Conservation (phyloP, 1,140 invertebrate genomes). For the Ostrea denselamellosa region DNA sequence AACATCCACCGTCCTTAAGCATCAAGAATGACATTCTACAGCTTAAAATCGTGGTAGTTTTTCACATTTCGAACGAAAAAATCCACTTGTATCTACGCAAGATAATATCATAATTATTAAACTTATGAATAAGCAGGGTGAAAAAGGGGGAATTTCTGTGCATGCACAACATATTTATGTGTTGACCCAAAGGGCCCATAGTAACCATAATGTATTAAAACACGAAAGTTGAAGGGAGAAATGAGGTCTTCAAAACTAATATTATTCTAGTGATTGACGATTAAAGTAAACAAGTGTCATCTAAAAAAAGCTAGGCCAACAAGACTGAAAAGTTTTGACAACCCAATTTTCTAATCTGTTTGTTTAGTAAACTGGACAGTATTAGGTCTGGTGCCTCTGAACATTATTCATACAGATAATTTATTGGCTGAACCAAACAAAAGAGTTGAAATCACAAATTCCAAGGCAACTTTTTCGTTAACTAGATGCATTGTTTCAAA, state of each 20-base stretch:
- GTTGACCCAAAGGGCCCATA: not conserved
- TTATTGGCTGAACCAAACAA: not conserved
- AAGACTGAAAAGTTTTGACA: not conserved
- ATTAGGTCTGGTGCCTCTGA: not conserved
- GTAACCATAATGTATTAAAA: not conserved
- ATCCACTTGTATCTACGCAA: too few species aligned
- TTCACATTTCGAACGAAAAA: too few species aligned
- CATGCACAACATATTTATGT: not conserved
- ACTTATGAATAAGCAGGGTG: too few species aligned
- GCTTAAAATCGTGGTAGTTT: too few species aligned
- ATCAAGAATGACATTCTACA: too few species aligned
- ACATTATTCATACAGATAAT: not conserved
- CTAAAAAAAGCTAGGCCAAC: not conserved
- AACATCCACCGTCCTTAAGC: too few species aligned
- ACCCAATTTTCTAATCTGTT: not conserved
- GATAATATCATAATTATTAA: too few species aligned
- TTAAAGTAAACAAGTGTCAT: slow-evolving; percentile 27
- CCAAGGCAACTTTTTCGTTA: not conserved
- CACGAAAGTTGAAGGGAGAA: not conserved
- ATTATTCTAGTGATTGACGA: not conserved
- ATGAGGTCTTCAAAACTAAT: not conserved
- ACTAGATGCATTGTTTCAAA: too few species aligned
- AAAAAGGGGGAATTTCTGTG: too few species aligned
- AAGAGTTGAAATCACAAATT: not conserved
- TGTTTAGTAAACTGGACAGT: not conserved